A percentile compares a stretch with the other conserved stretches of the same genome.
These are phyloP conservation scores for Chrysolina oricalcia DNA, from an alignment of 2,888 invertebrate species.

Conservation along the genomic window DNA sequence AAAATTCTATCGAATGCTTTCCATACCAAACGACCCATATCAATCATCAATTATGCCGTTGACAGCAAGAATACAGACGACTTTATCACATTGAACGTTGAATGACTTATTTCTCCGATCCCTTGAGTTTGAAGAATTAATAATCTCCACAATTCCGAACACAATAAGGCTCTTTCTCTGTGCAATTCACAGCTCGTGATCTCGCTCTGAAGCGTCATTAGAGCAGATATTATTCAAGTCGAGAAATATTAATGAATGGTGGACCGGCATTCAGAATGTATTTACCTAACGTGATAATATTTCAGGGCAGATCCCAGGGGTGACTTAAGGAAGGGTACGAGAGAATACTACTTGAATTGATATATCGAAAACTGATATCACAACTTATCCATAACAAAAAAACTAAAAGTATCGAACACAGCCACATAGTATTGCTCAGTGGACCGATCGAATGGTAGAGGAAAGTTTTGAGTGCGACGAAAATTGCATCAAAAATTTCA, in stretches of 20 bases:
- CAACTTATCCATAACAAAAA: no score
- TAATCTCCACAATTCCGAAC: neutral
- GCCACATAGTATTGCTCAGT: no score
- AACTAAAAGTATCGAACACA: no score
- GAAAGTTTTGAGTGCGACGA: no score
- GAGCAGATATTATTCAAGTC: neutral
- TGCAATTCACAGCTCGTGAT: neutral
- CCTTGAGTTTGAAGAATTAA: slow-evolving; percentile 3
- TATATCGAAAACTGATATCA: no score
- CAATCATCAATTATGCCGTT: slow-evolving; percentile 6
- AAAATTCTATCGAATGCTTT: neutral
- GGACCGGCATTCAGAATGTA: neutral
- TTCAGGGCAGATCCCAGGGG: no score
- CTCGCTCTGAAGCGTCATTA: neutral
- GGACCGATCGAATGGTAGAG: no score
- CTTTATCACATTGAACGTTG: slow-evolving; percentile 4
- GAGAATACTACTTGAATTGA: no score
- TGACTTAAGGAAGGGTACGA: no score
- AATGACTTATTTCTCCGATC: neutral
- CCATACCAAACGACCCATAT: slow-evolving; percentile 13
- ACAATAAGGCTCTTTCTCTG: neutral
- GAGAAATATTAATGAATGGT: neutral
- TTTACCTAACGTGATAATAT: neutral
- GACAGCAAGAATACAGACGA: neutral
- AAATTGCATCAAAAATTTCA: no score